Evolutionary conservation across 2,888 invertebrate species (phyloP), one percentile per base, ranked within the genome.

Genomic region (Epistrophe grossulariae): DNA sequence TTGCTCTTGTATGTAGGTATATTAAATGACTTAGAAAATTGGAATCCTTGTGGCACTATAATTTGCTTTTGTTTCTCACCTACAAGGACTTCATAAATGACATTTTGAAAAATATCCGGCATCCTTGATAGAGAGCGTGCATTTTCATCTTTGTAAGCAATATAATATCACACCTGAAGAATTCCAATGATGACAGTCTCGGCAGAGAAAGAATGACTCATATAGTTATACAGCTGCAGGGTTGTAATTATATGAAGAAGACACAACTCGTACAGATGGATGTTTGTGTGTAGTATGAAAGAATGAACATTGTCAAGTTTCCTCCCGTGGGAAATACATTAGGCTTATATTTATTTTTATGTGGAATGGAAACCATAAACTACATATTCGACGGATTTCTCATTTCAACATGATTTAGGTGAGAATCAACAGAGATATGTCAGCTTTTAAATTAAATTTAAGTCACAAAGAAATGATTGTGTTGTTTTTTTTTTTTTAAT

Each of bases 91-190:
- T 40, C 19, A 13, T 15, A 40, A 62, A 62, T 62, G 40, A 66
- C 64, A 48, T 45, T 31, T 66, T 66, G 64, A 66, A 66, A 66
- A 31, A 66, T 45, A 31, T 48, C 64, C 64, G n/a, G 17, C n/a
- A 66, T 48, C 7, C 24, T 43, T 10, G 17, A 28, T 24, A 38
- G 13, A 8, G 4, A 24, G 19, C 62, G 24, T 43, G 17, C 13
- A 19, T 28, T n/a, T 45, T 45, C 11, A 64, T 64, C 45, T 28
- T 45, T n/a, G 15, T 31, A 6, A 9, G 9, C 24, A n/a, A 45
- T 15, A 24, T 43, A 6, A 45, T n/a, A 28, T 31, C 31, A 45
- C 31, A 48, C 64, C 48, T 66, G 17, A 31, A 28, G 64, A 66
- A 66, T 66, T 45, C 31, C 45, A 66, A 66, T 31, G 31, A 66